Evolutionary conservation across 2,888 invertebrate genomes (phyloP), one percentile per base, ranked within the genome.

Genomic region (Drosophila niveifrons): DNA sequence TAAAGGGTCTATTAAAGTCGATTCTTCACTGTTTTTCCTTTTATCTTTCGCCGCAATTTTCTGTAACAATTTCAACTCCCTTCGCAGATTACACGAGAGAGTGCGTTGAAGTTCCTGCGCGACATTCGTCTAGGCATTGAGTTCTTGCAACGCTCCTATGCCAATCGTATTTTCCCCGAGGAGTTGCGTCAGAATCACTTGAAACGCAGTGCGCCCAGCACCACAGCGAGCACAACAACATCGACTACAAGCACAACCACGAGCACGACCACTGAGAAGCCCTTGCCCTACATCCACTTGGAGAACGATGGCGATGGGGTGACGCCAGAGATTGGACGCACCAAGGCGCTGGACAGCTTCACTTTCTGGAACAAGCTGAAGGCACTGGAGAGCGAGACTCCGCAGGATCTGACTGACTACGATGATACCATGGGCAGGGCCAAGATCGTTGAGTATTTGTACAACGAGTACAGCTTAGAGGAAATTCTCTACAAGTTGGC

Each of bases 401-500:
- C 87, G 3, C 86, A 87, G 67, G 86, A 90, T 61, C 69, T 85
- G 17, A 68, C 82, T 2, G 95, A 96, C 72, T 95, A 95, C 87
- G 95, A 95, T 80, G 95, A 96, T 81, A 93, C 95, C 82, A 93
- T 95, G 90, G 96, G 96, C 69, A 94, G 95, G 71, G 92, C 96
- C 72, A 94, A 95, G 82, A 94, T 95, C 0, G 95, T 95, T 0
- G 96, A 96, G 84, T 94, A 95, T 57, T 93, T 96, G 7, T 96
- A 96, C 93, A 95, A 95, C 1, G 96, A 96, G 90, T 96, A 96
- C 89, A 89, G 90, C 65, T 93, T 96, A 61, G 96, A 96, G 91
- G 96, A 96, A 91, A 95, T 96, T 17, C 96, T 96, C 74, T 96
- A 96, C 90, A 96, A 96, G 83, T 93, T 96, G 53, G 96, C 96